phyloP scores from a whole-genome alignment of 1,140 invertebrate species.

The Drosophila prosaltans region DNA sequence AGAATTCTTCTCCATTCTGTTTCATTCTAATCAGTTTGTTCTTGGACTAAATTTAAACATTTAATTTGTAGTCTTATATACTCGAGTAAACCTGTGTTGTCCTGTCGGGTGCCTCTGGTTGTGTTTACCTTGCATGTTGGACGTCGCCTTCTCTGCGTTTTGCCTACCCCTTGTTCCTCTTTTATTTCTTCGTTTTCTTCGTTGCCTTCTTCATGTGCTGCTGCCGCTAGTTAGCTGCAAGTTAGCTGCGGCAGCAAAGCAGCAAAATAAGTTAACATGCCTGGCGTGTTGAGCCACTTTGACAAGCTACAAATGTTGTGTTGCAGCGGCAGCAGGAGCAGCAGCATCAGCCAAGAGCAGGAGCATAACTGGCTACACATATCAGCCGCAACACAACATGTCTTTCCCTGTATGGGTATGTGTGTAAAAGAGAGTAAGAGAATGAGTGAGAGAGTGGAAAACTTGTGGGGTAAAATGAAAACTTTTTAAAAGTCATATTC shows the following conservation, averaged over 20 bases:
- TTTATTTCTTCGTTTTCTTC: conserved; percentile 2
- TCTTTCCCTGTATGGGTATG: neutral
- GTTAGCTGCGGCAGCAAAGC: conserved; percentile 40
- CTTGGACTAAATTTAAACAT: neutral
- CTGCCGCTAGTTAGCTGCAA: conserved; percentile 49
- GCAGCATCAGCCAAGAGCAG: conserved; percentile 15
- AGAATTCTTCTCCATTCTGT: too few relatives aligned
- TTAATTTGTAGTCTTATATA: neutral
- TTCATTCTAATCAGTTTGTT: neutral
- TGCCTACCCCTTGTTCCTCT: neutral
- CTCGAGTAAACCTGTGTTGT: neutral
- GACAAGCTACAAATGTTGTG: conserved; percentile 76
- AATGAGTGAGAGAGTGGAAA: neutral
- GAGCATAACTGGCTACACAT: conserved; percentile 50
- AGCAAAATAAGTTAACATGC: conserved; percentile 72
- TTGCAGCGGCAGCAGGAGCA: conserved; percentile 39
- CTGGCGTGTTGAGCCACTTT: conserved; percentile 70
- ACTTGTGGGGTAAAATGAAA: conserved; percentile 36
- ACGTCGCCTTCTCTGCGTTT: neutral
- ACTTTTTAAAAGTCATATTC: conserved; percentile 76
- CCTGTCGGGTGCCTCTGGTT: conserved; percentile 14
- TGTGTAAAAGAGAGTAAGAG: conserved; percentile 7
- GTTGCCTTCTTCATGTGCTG: conserved; percentile 35
- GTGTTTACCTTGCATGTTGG: conserved; percentile 55
- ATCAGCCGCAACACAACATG: conserved; percentile 32